A percentile compares a stretch with the other conserved stretches of the same genome.
These are phyloP conservation scores for Silurus meridionalis DNA, from an alignment of 2,113 vertebrate genomes.

Conservation along the genomic window DNA sequence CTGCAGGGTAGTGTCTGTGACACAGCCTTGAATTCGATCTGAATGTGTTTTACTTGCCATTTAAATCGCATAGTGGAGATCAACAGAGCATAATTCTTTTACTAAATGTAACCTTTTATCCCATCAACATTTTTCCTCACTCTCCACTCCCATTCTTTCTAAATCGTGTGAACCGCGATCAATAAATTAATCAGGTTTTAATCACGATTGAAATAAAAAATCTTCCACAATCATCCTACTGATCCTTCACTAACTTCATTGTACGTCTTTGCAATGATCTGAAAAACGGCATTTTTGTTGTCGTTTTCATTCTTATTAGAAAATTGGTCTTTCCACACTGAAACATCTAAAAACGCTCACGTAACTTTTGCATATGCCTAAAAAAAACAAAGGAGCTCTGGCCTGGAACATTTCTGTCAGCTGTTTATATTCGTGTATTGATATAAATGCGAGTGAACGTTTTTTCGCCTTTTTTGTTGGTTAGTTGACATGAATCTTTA, in stretches of 20 bases:
- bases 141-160: background rate
- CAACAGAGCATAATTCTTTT: background rate
- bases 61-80: background rate
- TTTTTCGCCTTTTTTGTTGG: too few species aligned
- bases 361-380: too few species aligned
- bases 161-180: background rate
- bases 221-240: background rate
- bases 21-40: background rate
- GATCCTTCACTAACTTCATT: background rate
- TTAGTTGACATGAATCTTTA: too few species aligned
- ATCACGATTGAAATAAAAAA: background rate
- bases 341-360: too few species aligned
- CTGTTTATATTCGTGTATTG: too few species aligned
- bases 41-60: background rate
- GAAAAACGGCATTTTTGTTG: too few species aligned
- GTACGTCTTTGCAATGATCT: too few species aligned
- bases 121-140: background rate
- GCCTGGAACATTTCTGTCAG: too few species aligned
- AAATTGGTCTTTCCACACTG: too few species aligned
- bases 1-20: background rate
- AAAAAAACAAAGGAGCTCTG: too few species aligned
- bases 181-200: background rate
- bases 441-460: too few species aligned
- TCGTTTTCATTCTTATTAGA: too few species aligned
- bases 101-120: background rate